phyloP scores from a whole-genome alignment of 2,888 invertebrate species.

The Gerris lacustris region DNA sequence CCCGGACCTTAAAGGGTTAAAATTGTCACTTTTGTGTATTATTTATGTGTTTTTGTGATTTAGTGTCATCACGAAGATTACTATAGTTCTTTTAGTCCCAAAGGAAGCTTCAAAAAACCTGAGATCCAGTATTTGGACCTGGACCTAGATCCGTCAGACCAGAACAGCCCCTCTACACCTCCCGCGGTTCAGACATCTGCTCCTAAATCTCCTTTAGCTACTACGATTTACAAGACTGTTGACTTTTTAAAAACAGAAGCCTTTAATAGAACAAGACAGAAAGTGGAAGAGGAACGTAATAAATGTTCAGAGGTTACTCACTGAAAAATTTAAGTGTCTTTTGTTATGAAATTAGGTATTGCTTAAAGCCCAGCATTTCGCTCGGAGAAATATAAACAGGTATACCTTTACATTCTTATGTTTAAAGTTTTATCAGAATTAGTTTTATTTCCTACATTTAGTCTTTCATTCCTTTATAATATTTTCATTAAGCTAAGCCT shows the following conservation, averaged over 20 bases:
- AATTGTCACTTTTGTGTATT: background rate
- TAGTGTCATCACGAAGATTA: constrained; percentile 3
- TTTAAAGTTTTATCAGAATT: too few species aligned
- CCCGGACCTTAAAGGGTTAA: background rate
- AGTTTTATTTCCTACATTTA: too few species aligned
- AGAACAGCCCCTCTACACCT: constrained; percentile 20
- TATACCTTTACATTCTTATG: too few species aligned
- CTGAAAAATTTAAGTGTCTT: background rate
- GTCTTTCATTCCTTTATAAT: too few species aligned
- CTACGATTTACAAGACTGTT: constrained; percentile 51
- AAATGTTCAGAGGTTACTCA: constrained; percentile 31
- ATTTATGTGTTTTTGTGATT: background rate
- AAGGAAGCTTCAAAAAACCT: constrained; percentile 21
- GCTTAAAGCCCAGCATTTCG: too few species aligned
- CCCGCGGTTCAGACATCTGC: constrained; percentile 12
- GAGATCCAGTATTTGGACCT: constrained; percentile 74
- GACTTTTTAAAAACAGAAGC: constrained; percentile 91
- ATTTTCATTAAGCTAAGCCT: too few species aligned
- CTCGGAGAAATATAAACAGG: too few species aligned
- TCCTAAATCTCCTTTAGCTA: constrained; percentile 32
- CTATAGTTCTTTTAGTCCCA: constrained; percentile 6
- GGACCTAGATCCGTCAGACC: constrained; percentile 50
- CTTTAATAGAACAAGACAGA: constrained; percentile 71
- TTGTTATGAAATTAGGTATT: too few species aligned
- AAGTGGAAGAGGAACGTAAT: constrained; percentile 57